These are phyloP conservation scores for Dione juno DNA, from an alignment of 2,888 invertebrate species.

Conservation along the genomic window DNA sequence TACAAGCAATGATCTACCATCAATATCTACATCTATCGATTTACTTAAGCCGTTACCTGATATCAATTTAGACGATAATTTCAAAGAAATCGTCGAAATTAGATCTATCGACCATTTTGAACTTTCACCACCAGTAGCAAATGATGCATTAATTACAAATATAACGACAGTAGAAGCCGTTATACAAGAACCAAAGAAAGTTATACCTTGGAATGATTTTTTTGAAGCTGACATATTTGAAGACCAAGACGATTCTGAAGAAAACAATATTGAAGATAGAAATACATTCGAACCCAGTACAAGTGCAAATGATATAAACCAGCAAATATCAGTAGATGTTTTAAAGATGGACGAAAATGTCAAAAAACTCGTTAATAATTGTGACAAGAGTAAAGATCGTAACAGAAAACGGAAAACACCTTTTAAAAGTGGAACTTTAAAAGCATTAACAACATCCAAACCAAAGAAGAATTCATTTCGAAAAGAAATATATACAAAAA, in stretches of 20 bases:
- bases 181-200: not conserved
- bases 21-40: slow-evolving; percentile 29
- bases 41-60: slow-evolving; percentile 28
- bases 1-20: slow-evolving; percentile 1
- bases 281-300: not conserved
- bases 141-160: not conserved
- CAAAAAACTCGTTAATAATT: not conserved
- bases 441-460: slow-evolving; percentile 52
- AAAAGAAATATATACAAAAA: slow-evolving; percentile 63
- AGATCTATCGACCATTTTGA: not conserved
- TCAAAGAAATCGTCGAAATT: not conserved
- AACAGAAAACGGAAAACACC: slow-evolving; percentile 39
- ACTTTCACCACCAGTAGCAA: not conserved
- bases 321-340: not conserved
- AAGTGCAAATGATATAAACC: not conserved
- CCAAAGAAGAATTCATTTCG: slow-evolving; percentile 48
- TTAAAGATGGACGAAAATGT: not conserved
- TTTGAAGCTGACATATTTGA: slow-evolving; percentile 63
- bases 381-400: not conserved
- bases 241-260: slow-evolving; percentile 33
- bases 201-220: slow-evolving; percentile 57
- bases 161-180: not conserved
- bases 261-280: slow-evolving; percentile 4
- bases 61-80: slow-evolving; percentile 7
- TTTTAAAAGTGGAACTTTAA: slow-evolving; percentile 41